phyloP scores from a whole-genome alignment of 2,113 vertebrate species.

The Anguilla rostrata region DNA sequence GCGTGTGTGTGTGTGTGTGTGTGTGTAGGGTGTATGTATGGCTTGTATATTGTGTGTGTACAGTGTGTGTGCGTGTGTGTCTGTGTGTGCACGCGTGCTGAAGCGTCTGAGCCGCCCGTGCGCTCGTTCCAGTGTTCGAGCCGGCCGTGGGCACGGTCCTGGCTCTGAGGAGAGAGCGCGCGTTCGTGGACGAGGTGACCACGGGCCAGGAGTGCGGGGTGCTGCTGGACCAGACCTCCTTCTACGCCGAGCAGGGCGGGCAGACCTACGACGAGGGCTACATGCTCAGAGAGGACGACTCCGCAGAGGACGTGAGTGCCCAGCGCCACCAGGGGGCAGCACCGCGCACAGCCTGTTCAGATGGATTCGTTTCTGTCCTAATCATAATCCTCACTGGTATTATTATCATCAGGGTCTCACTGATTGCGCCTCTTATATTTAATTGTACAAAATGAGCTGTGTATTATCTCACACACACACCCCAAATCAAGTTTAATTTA shows the following conservation, averaged over 20 bases:
- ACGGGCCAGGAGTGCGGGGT: constrained; percentile 93
- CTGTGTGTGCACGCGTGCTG: neutral
- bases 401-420: constrained; percentile 1
- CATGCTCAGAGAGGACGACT: constrained; percentile 83
- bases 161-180: constrained; percentile 86
- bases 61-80: neutral
- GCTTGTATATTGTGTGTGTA: too few species aligned
- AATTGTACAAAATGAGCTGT: neutral
- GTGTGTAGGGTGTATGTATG: too few species aligned
- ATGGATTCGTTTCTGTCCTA: neutral
- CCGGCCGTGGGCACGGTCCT: constrained; percentile 76
- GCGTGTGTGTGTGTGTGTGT: too few species aligned
- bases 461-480: neutral
- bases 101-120: neutral
- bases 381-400: neutral
- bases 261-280: constrained; percentile 95
- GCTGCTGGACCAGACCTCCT: constrained; percentile 87
- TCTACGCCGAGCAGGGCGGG: constrained; percentile 96
- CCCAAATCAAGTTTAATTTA: neutral
- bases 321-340: neutral
- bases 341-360: neutral
- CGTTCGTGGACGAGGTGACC: constrained; percentile 82
- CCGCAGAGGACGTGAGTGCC: constrained; percentile 80
- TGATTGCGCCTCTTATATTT: neutral
- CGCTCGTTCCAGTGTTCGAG: constrained; percentile 72